Evolutionary conservation across 2,113 vertebrate species (phyloP), one percentile per base, ranked within the genome.

Genomic region (Megatriorchis doriae): DNA sequence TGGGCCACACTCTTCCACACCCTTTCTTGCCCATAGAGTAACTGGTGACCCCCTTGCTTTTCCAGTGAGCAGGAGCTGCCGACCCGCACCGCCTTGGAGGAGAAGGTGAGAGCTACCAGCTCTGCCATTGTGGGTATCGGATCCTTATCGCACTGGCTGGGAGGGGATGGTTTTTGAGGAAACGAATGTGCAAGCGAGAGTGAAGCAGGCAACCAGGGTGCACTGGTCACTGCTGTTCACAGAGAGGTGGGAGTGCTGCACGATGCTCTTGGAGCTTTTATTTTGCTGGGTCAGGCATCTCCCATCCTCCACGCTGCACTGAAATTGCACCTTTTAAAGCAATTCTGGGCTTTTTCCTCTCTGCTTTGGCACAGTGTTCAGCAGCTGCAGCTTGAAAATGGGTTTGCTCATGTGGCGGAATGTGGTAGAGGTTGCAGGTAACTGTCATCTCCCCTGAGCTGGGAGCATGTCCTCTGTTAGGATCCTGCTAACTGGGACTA

Each of bases 51-150:
- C 67, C 59, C 63, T 96, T 96, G 83, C 53, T 92, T 83, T 97
- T 98, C 73, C 97, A 99, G 99, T 55, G 98, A 99, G 94, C 92
- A 99, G 92, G 99, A 99, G 91, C 96, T 99, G 90, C 99, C 99
- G 10, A 98, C 95, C 74, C 98, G 98, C 48, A 99, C 98, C 36
- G 97, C 98, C 62, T 73, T 98, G 84, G 99, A 99, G 93, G 99
- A 99, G 79, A 99, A 99, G 99, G 99, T 99, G 97, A 97, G 96
- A 90, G 74, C 75, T 85, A 40, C 40, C 42, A 67, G 55, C 58
- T 88, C 53, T 73, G 36, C 48, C 14, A 2, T 55, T 42, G 9
- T 23, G 48, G 62, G 52, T 45, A 8, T 70, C 9, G 2, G 59
- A 45, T 45, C 52, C 81, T 77, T 77, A 6, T 34, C 38, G 32